Evolutionary conservation across 1,140 invertebrate genomes (phyloP).

Genomic region (Cepaea nemoralis): DNA sequence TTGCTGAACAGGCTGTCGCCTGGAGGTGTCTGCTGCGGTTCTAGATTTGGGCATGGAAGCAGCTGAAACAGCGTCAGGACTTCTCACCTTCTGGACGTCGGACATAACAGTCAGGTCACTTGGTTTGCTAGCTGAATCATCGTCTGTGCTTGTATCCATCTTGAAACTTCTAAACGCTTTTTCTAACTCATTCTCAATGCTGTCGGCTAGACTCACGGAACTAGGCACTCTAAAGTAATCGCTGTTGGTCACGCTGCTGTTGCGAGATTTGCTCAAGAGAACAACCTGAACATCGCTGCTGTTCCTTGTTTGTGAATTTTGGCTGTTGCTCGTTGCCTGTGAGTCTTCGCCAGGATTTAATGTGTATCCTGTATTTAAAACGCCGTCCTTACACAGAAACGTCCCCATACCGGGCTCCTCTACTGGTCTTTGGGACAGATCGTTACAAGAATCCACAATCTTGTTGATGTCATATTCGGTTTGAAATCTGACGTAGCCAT

Average conservation of each 20-base stretch:
- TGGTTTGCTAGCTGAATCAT: background rate
- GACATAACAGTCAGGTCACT: background rate
- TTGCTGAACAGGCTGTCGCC: background rate
- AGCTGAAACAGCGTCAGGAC: background rate
- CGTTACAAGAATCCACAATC: conserved; percentile 6
- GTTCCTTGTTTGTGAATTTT: background rate
- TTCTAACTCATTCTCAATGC: conserved; percentile 50
- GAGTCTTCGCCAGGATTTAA: background rate
- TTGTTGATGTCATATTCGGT: conserved; percentile 43
- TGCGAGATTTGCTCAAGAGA: conserved; percentile 32
- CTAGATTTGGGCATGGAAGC: background rate
- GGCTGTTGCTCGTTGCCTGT: background rate
- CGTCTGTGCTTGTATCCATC: background rate
- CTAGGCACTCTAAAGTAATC: conserved; percentile 45
- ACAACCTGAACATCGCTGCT: background rate
- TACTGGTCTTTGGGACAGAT: background rate
- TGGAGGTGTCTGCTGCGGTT: background rate
- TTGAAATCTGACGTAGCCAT: conserved; percentile 49
- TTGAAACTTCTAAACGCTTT: conserved; percentile 45
- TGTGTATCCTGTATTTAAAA: conserved; percentile 16
- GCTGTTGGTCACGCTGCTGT: conserved; percentile 47
- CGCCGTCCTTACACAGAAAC: conserved; percentile 11
- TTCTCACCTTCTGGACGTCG: background rate
- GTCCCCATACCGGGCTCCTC: conserved; percentile 21
- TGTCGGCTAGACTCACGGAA: conserved; percentile 48